Conservation (phyloP, 2,113 vertebrate genomes). For the Daboia siamensis region DNA sequence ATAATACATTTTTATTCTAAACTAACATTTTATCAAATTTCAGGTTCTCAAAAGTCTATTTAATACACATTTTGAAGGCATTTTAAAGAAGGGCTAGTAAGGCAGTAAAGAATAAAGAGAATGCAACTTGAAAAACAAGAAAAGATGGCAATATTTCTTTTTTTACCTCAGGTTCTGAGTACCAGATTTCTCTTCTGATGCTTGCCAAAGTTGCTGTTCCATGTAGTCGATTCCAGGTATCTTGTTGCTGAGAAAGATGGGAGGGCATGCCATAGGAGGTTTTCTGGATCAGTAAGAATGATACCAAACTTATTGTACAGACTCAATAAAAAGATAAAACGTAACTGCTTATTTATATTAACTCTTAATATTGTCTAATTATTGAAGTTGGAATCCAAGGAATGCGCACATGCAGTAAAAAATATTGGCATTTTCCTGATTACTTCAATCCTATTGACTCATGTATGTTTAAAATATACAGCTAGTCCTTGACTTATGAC, state of each 20-base stretch:
- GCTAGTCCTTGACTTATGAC: not conserved
- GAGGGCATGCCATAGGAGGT: constrained; percentile 47
- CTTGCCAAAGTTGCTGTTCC: constrained; percentile 66
- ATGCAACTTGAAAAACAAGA: not conserved
- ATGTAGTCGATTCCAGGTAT: constrained; percentile 79
- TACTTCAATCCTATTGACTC: not conserved
- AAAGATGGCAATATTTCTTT: not conserved
- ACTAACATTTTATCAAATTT: not conserved
- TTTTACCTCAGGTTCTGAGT: constrained; percentile 66
- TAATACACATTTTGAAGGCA: not conserved
- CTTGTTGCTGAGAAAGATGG: constrained; percentile 72
- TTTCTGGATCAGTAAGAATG: constrained; percentile 64
- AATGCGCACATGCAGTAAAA: not conserved
- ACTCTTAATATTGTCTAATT: not conserved
- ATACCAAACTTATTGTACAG: not conserved
- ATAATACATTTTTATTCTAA: not conserved
- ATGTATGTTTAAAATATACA: not conserved
- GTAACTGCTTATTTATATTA: not conserved
- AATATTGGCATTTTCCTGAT: not conserved
- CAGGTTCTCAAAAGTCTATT: not conserved
- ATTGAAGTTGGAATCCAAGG: not conserved
- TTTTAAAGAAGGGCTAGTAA: not conserved
- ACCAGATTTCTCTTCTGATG: constrained; percentile 48
- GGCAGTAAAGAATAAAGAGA: constrained; percentile 1
- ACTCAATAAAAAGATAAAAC: not conserved